phyloP scores from a whole-genome alignment of 2,113 vertebrate species.

The Aegithalos caudatus region DNA sequence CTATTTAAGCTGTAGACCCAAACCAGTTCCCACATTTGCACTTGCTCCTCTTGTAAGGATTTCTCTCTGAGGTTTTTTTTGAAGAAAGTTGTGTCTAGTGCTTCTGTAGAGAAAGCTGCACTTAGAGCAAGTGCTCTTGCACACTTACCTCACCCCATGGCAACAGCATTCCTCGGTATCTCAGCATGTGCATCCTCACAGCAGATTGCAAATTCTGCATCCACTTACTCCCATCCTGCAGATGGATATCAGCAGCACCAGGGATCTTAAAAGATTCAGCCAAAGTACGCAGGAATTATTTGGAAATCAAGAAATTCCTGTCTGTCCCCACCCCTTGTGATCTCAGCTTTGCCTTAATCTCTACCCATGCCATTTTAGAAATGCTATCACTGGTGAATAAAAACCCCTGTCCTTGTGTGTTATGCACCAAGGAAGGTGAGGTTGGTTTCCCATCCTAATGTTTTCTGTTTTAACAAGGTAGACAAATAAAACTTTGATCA shows the following conservation, averaged over 20 bases:
- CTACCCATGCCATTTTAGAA: background rate
- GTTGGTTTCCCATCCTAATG: background rate
- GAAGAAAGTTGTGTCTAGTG: background rate
- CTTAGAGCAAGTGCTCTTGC: background rate
- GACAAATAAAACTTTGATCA: background rate
- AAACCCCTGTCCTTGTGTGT: background rate
- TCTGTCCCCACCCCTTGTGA: background rate
- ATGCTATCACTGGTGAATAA: background rate
- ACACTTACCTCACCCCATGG: background rate
- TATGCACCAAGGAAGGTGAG: background rate
- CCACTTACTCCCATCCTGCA: background rate
- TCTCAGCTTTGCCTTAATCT: conserved; percentile 2
- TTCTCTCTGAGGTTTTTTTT: background rate
- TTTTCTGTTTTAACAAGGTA: background rate
- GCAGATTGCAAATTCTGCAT: background rate
- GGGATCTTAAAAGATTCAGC: background rate
- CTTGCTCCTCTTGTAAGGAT: background rate
- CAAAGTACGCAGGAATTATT: background rate
- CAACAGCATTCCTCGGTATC: background rate
- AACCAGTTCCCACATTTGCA: background rate
- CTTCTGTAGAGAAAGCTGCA: background rate
- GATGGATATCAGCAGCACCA: background rate
- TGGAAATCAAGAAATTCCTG: conserved; percentile 2
- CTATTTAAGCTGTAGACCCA: background rate
- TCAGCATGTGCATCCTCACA: background rate